Evolutionary conservation across 2,797 vertebrate genomes (phyloP).

Genomic region (Linurgus olivaceus): DNA sequence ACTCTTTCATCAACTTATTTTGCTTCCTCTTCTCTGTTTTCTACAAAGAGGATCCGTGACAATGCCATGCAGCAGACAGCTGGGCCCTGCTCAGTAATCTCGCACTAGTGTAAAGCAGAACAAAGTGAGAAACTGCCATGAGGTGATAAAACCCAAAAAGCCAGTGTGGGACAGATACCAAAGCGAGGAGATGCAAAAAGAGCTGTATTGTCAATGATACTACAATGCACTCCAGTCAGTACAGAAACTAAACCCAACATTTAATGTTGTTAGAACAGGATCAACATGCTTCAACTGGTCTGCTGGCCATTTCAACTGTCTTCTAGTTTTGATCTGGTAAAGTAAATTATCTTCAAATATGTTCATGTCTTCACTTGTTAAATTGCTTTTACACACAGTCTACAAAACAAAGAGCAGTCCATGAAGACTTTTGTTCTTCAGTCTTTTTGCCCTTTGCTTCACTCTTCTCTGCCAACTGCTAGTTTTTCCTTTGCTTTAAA

Average conservation of each 20-base stretch:
- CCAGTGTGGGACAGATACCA: background rate
- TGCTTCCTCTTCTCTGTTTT: background rate
- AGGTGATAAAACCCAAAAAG: background rate
- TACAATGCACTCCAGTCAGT: background rate
- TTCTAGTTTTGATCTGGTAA: conserved; percentile 7
- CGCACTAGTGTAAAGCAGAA: background rate
- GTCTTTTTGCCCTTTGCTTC: background rate
- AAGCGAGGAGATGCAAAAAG: background rate
- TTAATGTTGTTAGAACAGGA: background rate
- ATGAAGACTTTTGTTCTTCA: background rate
- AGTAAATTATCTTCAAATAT: background rate
- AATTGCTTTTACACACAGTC: background rate
- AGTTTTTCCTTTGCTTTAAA: background rate
- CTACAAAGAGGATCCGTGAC: background rate
- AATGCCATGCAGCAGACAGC: background rate
- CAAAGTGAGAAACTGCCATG: background rate
- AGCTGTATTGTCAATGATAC: background rate
- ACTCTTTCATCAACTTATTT: background rate
- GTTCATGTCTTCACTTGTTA: background rate
- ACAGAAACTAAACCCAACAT: background rate
- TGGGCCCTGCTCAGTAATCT: background rate
- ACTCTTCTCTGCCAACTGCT: background rate
- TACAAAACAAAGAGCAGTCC: background rate
- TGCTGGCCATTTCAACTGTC: background rate
- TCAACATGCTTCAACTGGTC: background rate